Evolutionary conservation across 2,113 vertebrate genomes (phyloP).

Genomic region (Pungitius pungitius): DNA sequence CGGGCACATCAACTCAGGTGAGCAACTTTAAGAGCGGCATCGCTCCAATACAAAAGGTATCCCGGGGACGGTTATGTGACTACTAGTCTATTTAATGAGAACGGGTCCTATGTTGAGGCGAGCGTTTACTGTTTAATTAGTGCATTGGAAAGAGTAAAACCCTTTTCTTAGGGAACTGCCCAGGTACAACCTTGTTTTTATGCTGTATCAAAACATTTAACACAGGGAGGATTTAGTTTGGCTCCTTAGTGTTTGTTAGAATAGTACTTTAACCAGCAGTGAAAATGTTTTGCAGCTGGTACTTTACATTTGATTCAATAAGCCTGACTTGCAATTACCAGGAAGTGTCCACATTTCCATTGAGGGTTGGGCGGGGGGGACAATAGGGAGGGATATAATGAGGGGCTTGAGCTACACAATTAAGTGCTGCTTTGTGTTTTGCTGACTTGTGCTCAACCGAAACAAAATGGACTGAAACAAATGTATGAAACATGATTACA

Average conservation of each 20-base stretch:
- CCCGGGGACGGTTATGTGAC: constrained; percentile 8
- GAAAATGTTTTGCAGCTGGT: constrained; percentile 38
- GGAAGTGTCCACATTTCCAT: constrained; percentile 47
- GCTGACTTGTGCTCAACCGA: constrained; percentile 36
- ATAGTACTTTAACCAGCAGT: constrained; percentile 57
- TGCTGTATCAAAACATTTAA: constrained; percentile 30
- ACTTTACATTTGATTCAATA: constrained; percentile 48
- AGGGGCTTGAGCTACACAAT: constrained; percentile 18
- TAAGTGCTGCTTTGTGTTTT: constrained; percentile 52
- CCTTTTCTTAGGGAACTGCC: constrained; percentile 22
- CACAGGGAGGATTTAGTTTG: constrained; percentile 23
- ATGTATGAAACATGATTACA: not conserved
- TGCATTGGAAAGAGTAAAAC: too few relatives aligned
- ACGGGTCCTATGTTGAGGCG: constrained; percentile 12
- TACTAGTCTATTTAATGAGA: constrained; percentile 45
- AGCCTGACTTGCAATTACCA: constrained; percentile 63
- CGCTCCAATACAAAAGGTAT: constrained; percentile 8
- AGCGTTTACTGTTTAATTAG: not conserved
- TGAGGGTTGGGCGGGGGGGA: constrained; percentile 22
- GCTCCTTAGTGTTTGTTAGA: constrained; percentile 54
- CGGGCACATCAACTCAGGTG: not conserved
- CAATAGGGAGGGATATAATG: constrained; percentile 36
- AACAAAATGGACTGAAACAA: constrained; percentile 29
- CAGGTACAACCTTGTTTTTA: constrained; percentile 17
- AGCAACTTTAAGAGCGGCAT: constrained; percentile 2